Evolutionary conservation across 1,140 invertebrate genomes (phyloP).

Genomic region (Schlechtendalia chinensis): DNA sequence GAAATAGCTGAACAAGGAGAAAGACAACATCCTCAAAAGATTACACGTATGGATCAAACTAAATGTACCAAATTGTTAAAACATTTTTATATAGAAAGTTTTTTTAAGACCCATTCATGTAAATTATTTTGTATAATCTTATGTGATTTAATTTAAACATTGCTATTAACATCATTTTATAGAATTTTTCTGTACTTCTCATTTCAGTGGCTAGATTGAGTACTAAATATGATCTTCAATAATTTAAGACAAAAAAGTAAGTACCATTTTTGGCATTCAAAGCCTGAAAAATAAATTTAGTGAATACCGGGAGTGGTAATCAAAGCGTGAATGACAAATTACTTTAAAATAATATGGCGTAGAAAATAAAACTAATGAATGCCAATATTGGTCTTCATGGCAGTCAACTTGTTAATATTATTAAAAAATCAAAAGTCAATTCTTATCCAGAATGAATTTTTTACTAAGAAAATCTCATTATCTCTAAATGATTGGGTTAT

Average conservation of each 20-base stretch:
- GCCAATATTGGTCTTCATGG: background rate
- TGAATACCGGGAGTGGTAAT: background rate
- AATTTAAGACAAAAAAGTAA: conserved; percentile 10
- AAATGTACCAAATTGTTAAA: conserved; percentile 9
- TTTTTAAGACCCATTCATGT: conserved; percentile 28
- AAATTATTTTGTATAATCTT: conserved; percentile 8
- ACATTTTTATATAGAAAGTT: conserved; percentile 17
- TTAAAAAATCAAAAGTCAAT: too few species aligned
- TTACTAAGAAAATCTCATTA: too few species aligned
- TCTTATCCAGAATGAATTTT: too few species aligned
- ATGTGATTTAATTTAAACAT: conserved; percentile 8
- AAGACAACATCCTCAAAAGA: conserved; percentile 24
- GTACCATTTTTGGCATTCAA: conserved; percentile 5
- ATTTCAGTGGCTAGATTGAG: conserved; percentile 14
- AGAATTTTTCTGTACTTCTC: conserved; percentile 15
- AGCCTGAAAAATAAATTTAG: background rate
- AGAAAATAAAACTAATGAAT: background rate
- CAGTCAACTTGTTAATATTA: background rate
- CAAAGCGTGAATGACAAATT: conserved; percentile 10
- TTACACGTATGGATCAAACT: conserved; percentile 8
- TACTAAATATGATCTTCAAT: conserved; percentile 1
- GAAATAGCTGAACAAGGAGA: conserved; percentile 18
- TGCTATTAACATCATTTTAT: conserved; percentile 12
- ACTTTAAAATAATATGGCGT: background rate
- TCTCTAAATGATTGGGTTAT: too few species aligned